Base-by-base conservation (phyloP, 2,888 invertebrate species). In the Anthophora plumipes region DNA sequence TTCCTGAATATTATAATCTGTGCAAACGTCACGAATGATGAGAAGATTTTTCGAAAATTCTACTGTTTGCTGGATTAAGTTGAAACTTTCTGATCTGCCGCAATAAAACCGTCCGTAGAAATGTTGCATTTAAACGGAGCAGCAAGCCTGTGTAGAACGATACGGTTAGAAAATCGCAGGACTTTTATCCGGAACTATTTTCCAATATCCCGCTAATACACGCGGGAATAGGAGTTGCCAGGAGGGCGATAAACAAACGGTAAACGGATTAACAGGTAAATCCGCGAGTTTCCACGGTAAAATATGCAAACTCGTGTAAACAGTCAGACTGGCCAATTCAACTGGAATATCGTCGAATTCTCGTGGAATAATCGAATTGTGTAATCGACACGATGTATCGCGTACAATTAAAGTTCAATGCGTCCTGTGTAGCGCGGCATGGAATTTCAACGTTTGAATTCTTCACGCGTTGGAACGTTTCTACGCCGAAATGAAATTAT, bases 231-330 rank as follows among this genome's bases (percentile, higher is more conserved):
- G 31, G 41, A 67, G 41, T 57, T 63, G 25, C 20, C 48, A 22
- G 37, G 41, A 9, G 9, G 20, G n/a, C 25, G n/a, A 64, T 25
- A 70, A 70, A 64, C 41, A 48, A 52, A 22, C 6, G 43, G n/a
- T 77, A 77, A 77, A 77, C 57, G 63, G 78, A 77, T 78, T 78
- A 79, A 64, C 70, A 46, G 70, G 25, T 52, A 77, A 77, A 78
- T 77, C 78, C 52, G 12, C 20, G 52, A 31, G 63, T 52, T 52
- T 50, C n/a, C 59, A 7, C 20, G 25, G 41, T 52, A 70, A 52
- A 77, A 77, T 77, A 77, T 77, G 77, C 70, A 50, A 78, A 57
- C 70, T 43, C 12, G 50, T 59, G 77, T 79, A 77, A 79, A 79
- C 63, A 59, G 31, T 57, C 50, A n/a, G 17, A 20, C 14, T n/a